Evolutionary conservation across 2,113 vertebrate species (phyloP), one percentile per base, ranked within the genome.

Genomic region (Sorex fumeus): DNA sequence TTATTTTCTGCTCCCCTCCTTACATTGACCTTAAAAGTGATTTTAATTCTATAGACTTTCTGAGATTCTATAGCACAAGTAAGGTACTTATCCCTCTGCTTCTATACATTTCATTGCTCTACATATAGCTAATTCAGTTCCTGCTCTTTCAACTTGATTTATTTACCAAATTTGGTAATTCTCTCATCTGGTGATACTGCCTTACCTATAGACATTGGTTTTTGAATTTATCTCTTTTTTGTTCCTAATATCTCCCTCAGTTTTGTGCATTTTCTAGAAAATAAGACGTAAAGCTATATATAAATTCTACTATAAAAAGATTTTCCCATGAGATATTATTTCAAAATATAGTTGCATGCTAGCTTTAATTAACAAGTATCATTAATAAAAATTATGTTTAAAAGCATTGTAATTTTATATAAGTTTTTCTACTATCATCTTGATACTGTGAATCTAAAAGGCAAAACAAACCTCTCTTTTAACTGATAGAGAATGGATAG

Each of bases 311-410:
- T 21, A 66, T 81, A 80, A 81, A 34, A 69, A 40, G 81, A 25
- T 91, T 91, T 53, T 72, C 70, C 47, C 10, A 50, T 77, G 32
- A 83, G 81, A 36, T 67, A 89, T 79, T 88, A 80, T 76, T 86
- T 93, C 71, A 6, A 84, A 80, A 82, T 40, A 18, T 60, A 85
- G 30, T 43, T 91, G 36, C 84, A 83, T 76, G 11, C 75, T 82
- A 18, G 16, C 25, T 72, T 81, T 8, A 60, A 30, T 30, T 18
- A 86, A 77, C 1, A 88, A 88, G 72, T 23, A 1, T 50, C 50
- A 69, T 89, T 25, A 16, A 83, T 92, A 90, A 90, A n/a, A 70
- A 85, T 64, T 71, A 23, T 89, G 87, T 62, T 62, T 47, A 69
- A 62, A 23, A 62, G 15, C 25, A 50, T 15, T 62, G 15, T 23